phyloP scores from a whole-genome alignment of 1,140 invertebrate genomes.

The Drosophila guanche region DNA sequence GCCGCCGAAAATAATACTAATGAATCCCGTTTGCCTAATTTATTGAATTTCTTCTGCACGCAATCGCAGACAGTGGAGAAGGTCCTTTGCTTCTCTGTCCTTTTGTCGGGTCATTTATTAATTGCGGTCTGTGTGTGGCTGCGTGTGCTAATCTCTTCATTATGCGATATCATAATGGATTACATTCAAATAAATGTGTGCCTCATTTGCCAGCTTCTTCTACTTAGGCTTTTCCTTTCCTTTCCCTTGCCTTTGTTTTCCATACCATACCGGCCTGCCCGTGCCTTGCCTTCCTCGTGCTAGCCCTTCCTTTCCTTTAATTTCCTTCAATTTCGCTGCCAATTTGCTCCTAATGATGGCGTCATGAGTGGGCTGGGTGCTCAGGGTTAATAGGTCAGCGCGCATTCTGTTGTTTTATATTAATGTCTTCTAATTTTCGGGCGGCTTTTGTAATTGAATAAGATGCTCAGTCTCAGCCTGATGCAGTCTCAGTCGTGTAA shows the following conservation, averaged over 20 bases:
- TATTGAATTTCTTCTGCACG: conserved; percentile 71
- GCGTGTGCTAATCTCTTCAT: conserved; percentile 78
- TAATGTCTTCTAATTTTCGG: conserved; percentile 71
- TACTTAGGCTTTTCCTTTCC: conserved; percentile 2
- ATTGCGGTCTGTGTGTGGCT: conserved; percentile 57
- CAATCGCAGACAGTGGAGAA: conserved; percentile 33
- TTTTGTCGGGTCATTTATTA: conserved; percentile 73
- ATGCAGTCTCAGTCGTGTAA: conserved; percentile 36
- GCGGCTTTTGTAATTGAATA: conserved; percentile 65
- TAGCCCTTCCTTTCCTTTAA: conserved; percentile 35
- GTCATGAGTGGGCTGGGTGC: conserved; percentile 21
- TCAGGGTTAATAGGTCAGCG: conserved; percentile 20
- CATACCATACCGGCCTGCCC: too few species aligned
- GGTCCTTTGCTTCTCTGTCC: neutral
- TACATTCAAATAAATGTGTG: conserved; percentile 79
- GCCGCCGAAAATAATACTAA: conserved; percentile 52
- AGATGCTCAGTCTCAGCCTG: too few species aligned
- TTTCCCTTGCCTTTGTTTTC: too few species aligned
- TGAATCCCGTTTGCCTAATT: conserved; percentile 72
- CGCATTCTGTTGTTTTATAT: conserved; percentile 45
- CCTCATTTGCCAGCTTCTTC: conserved; percentile 58
- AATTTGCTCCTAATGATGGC: conserved; percentile 69
- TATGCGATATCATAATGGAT: conserved; percentile 81
- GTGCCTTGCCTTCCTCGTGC: too few species aligned
- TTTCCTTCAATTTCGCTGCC: conserved; percentile 75